Conservation (phyloP, 1,140 invertebrate species). For the Pectinophora gossypiella region DNA sequence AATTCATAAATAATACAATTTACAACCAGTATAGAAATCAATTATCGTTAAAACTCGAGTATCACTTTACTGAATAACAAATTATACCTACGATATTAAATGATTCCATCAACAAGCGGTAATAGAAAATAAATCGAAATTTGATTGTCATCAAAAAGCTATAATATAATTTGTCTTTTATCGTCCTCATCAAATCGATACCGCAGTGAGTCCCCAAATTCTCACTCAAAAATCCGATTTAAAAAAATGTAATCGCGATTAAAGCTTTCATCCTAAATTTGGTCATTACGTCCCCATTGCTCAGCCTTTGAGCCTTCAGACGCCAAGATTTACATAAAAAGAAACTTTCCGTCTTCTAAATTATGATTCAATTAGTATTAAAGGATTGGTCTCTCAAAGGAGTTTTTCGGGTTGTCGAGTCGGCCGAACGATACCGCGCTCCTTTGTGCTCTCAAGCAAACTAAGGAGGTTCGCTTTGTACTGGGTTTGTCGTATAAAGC, state of each 20-base stretch:
- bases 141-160: no score
- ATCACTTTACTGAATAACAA: no score
- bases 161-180: no score
- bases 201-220: not conserved
- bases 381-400: constrained; percentile 69
- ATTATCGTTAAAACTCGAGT: no score
- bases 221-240: not conserved
- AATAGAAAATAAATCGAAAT: no score
- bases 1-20: no score
- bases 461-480: constrained; percentile 61
- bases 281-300: constrained; percentile 55
- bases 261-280: constrained; percentile 32
- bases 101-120: no score
- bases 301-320: constrained; percentile 51
- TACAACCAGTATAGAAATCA: no score
- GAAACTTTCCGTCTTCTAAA: constrained; percentile 67
- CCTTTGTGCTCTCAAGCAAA: constrained; percentile 67
- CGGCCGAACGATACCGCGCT: constrained; percentile 42
- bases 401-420: constrained; percentile 62
- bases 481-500: constrained; percentile 38
- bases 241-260: not conserved
- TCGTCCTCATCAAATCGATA: not conserved
- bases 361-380: constrained; percentile 75
- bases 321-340: constrained; percentile 71
- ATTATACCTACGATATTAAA: no score